A percentile compares a stretch with the other conserved stretches of the same genome.
phyloP scores from a whole-genome alignment of 2,888 invertebrate genomes.

The Pandemis heparana region DNA sequence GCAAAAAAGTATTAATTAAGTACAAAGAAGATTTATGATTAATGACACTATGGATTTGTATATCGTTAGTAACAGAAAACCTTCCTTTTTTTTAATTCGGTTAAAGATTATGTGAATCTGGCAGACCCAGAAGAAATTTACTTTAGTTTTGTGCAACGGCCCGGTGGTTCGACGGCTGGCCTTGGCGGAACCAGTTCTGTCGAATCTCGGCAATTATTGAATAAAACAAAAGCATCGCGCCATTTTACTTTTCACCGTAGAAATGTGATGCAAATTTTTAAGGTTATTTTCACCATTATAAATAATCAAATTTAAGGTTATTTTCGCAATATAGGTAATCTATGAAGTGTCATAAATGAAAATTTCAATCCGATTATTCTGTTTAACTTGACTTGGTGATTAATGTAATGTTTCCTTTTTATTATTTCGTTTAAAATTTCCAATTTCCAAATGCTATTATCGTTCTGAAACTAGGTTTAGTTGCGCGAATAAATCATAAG shows the following conservation, averaged over 20 bases:
- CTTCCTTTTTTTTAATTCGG: too few species aligned
- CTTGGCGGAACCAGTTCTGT: slow-evolving; percentile 83
- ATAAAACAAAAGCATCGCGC: slow-evolving; percentile 83
- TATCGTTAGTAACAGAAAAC: too few species aligned
- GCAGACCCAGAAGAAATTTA: slow-evolving; percentile 5
- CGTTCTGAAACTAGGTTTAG: slow-evolving; percentile 18
- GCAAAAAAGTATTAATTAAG: too few species aligned
- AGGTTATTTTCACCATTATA: background rate
- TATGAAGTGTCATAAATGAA: background rate
- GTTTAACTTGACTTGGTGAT: background rate
- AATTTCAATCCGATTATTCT: background rate
- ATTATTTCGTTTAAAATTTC: slow-evolving; percentile 20
- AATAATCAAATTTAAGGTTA: too few species aligned
- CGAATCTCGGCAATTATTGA: slow-evolving; percentile 85
- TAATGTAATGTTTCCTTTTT: background rate
- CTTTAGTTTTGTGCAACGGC: slow-evolving; percentile 11
- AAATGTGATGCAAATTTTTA: slow-evolving; percentile 62
- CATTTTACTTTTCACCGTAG: slow-evolving; percentile 75
- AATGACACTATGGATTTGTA: too few species aligned
- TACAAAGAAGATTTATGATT: too few species aligned
- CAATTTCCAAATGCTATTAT: slow-evolving; percentile 14
- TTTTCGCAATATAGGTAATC: background rate
- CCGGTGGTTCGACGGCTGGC: slow-evolving; percentile 82
- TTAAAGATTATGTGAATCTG: too few species aligned
- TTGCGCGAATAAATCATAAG: slow-evolving; percentile 25